Evolutionary conservation across 2,888 invertebrate species (phyloP).

Genomic region (Platerodrilus igneus): DNA sequence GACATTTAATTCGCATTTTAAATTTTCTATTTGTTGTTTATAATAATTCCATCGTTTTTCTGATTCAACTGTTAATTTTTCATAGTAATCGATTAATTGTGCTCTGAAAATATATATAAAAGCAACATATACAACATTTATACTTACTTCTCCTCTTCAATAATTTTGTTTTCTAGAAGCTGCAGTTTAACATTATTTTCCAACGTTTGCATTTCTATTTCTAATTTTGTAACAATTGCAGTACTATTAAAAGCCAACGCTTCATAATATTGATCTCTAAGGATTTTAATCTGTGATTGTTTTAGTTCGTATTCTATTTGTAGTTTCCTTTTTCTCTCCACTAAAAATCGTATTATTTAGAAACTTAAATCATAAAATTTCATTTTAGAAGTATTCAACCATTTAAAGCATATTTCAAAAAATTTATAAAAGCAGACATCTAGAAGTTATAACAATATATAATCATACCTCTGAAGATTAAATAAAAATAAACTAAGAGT

Average conservation of each 20-base stretch:
- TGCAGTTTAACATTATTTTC: conserved; percentile 37
- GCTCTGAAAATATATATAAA: conserved; percentile 45
- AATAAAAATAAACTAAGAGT: too few species aligned
- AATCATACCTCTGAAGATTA: too few species aligned
- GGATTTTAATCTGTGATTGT: conserved; percentile 33
- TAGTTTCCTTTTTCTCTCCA: conserved; percentile 37
- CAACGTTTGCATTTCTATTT: conserved; percentile 36
- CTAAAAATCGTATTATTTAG: conserved; percentile 33
- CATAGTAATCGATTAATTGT: conserved; percentile 60
- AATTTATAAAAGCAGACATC: too few species aligned
- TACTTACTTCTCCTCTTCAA: conserved; percentile 45
- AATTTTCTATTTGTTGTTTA: conserved; percentile 35
- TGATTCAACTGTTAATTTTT: conserved; percentile 57
- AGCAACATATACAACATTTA: conserved; percentile 3
- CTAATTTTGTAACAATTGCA: conserved; percentile 36
- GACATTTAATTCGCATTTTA: too few species aligned
- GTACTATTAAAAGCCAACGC: conserved; percentile 38
- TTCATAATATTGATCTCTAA: conserved; percentile 40
- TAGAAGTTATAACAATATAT: too few species aligned
- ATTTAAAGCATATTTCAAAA: too few species aligned
- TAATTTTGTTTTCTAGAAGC: conserved; percentile 37
- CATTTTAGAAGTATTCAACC: too few species aligned
- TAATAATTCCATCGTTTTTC: conserved; percentile 50
- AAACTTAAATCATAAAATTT: too few species aligned
- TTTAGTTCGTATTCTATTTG: conserved; percentile 38